These are phyloP conservation scores for Spheniscus humboldti DNA, from an alignment of 2,797 vertebrate genomes.

Conservation along the genomic window DNA sequence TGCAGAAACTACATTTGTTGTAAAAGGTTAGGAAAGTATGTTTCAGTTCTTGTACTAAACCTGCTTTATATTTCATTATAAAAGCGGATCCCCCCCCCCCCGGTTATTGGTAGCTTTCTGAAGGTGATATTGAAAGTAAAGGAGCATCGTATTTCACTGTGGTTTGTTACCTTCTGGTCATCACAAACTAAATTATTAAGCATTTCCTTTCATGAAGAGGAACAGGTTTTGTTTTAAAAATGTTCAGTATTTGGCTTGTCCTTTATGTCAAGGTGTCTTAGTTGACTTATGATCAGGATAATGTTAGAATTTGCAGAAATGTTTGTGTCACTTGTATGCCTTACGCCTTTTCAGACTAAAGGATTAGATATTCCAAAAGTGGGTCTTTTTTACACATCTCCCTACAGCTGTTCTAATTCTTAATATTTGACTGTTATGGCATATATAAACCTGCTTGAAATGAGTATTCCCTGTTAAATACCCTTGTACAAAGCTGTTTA, in stretches of 20 bases:
- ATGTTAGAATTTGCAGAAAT: neutral
- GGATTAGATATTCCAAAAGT: neutral
- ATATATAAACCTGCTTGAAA: neutral
- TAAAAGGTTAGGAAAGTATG: neutral
- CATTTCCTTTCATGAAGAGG: neutral
- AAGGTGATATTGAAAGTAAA: neutral
- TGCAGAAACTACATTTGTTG: neutral
- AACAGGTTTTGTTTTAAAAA: neutral
- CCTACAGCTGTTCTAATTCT: neutral
- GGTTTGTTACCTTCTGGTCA: neutral
- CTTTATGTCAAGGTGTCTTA: neutral
- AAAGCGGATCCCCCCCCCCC: neutral
- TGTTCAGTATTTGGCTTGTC: neutral
- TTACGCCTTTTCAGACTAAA: neutral
- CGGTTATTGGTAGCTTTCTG: neutral
- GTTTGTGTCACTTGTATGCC: neutral
- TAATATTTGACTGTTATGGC: neutral
- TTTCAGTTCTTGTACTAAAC: neutral
- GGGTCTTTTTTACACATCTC: neutral
- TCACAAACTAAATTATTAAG: neutral
- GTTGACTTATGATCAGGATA: neutral
- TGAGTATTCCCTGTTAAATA: neutral
- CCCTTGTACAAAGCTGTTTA: neutral
- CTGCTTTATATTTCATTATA: neutral
- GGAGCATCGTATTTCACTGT: neutral